A percentile compares a stretch with the other conserved stretches of the same genome.
Evolutionary conservation across 2,797 vertebrate genomes (phyloP).

Genomic region (Discoglossus pictus): DNA sequence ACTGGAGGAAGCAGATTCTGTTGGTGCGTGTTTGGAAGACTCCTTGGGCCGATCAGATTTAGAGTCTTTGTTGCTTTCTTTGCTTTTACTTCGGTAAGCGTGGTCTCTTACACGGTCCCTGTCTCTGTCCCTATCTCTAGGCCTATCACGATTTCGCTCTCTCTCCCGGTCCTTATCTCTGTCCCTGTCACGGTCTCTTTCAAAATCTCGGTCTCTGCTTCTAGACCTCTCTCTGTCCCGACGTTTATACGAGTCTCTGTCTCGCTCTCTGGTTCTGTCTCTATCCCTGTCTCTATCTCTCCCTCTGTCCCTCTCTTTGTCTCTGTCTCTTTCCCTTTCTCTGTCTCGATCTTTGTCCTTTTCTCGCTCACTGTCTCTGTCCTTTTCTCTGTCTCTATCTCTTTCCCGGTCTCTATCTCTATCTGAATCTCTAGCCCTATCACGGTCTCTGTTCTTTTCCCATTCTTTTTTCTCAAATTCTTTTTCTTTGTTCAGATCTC

Average conservation of each 20-base stretch:
- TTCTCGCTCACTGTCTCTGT: constrained; percentile 71
- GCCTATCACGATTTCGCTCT: constrained; percentile 66
- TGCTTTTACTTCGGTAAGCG: constrained; percentile 75
- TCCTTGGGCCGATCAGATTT: constrained; percentile 77
- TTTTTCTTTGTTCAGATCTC: constrained; percentile 61
- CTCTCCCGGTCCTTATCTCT: constrained; percentile 76
- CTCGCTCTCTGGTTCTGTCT: constrained; percentile 55
- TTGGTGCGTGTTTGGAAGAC: constrained; percentile 63
- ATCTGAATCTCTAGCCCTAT: constrained; percentile 69
- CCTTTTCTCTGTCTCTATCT: constrained; percentile 73
- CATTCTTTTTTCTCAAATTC: constrained; percentile 63
- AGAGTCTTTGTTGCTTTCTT: constrained; percentile 78
- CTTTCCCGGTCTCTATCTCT: constrained; percentile 64
- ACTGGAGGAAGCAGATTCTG: constrained; percentile 52
- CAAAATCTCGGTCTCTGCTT: constrained; percentile 66
- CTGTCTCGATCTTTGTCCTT: constrained; percentile 71
- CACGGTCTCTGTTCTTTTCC: constrained; percentile 65
- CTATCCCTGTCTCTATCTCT: constrained; percentile 53
- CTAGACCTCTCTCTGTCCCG: constrained; percentile 65
- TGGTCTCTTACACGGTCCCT: constrained; percentile 71
- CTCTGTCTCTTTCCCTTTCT: constrained; percentile 51
- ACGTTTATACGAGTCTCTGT: constrained; percentile 60
- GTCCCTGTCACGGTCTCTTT: constrained; percentile 73
- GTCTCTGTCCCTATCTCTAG: constrained; percentile 71
- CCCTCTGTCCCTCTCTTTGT: constrained; percentile 53